Base-by-base conservation (phyloP, 1,140 invertebrate species). In the Cyclargus thomasi region DNA sequence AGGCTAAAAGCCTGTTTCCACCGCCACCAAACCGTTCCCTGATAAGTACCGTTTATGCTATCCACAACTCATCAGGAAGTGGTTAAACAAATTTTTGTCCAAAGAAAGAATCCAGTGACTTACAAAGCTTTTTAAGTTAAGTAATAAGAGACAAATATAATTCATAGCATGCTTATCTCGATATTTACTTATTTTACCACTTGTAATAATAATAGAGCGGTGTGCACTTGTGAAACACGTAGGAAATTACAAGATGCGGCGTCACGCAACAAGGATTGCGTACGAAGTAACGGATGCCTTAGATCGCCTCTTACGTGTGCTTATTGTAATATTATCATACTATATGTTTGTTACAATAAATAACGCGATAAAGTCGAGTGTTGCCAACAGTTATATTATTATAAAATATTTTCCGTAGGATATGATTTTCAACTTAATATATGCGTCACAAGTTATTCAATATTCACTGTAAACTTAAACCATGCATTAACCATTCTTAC, bases 221-320 rank as follows among this genome's bases (percentile, higher is more conserved):
- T 17, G 20, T 21, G 18, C 10, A 59, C 17, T 59, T 59, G 55
- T 59, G 55, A 59, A 59, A 59, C 18, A 21, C 18, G 7, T 59
- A 59, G 55, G 55, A 59, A 59, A 59, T 59, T 59, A 59, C 55
- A 59, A 59, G 55, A 59, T 59, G 55, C 18, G 53, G 16, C 55
- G 55, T 59, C 55, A 59, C 55, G 55, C 55, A 59, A 59, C 18
- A 11, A 21, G 55, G 55, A 59, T 59, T 20, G 55, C 53, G 18
- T 55, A 59, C 55, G 17, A 11, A 59, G 6, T 59, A 59, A 59
- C 55, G 55, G 55, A 59, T 59, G 55, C 55, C n/a, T 55, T 21
- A 21, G 55, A 59, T 20, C 18, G 11, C 18, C 39, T 47, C 39
- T 47, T 47, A 47, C 39, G 39, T 29, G 29, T 29, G 2, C 29